Evolutionary conservation across 2,113 vertebrate genomes (phyloP), one percentile per base, ranked within the genome.

Genomic region (Tragelaphus scriptus): DNA sequence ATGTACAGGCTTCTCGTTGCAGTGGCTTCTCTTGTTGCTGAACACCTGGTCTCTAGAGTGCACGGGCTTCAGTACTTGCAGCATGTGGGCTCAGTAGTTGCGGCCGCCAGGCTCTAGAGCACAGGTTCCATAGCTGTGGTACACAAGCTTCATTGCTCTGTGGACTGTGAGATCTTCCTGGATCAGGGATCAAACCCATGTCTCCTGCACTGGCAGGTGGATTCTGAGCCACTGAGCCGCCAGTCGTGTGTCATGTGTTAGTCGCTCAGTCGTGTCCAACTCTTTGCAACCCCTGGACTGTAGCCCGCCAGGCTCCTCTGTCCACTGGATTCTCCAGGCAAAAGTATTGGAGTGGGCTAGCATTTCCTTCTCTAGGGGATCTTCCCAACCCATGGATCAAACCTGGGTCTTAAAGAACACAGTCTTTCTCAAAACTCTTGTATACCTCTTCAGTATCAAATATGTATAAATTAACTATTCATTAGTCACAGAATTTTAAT

Each of bases 361-460:
- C 68, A 40, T 23, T 71, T 71, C 19, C 68, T 71, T 40, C n/a
- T 71, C 68, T 71, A 71, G 19, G 68, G 68, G n/a, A 36, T 40
- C n/a, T 71, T 40, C 68, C 68, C 68, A 71, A 71, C n/a, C 68
- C 68, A 40, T 11, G n/a, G 19, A 40, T 40, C n/a, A 71, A 71
- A 40, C n/a, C 19, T 71, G 19, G n/a, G 68, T 71, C 68, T 71
- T 71, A 71, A 71, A 40, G 68, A 71, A 71, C 0, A 0, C 68
- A 71, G n/a, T 96, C 23, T 87, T 95, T 96, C 82, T 94, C 77
- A 90, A 96, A 97, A 94, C 28, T 53, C 14, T 90, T 86, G 49
- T 80, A 96, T 92, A 71, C 55, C 49, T 84, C 26, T 88, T 88
- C 26, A 53, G 55, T 82, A 90, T 91, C 30, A 94, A 93, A 79